These are phyloP conservation scores for Arrhopalites spinosus DNA, from an alignment of 2,888 invertebrate genomes.

Conservation along the genomic window DNA sequence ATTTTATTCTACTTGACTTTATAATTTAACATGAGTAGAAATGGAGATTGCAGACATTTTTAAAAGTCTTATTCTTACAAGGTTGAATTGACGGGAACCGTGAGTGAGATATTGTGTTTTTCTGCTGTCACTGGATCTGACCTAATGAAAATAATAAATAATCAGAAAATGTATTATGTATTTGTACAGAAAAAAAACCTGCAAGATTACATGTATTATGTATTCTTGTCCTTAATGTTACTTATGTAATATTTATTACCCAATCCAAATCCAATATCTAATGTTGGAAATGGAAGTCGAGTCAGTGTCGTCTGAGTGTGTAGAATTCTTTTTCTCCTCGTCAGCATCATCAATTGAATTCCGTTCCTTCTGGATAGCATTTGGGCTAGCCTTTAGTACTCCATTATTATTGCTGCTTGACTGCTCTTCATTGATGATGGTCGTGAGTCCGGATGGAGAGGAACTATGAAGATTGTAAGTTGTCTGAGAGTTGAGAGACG, in stretches of 20 bases:
- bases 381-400: background rate
- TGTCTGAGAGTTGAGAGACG: background rate
- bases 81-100: constrained; percentile 61
- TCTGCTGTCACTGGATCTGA: constrained; percentile 74
- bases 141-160: too few species aligned
- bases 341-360: background rate
- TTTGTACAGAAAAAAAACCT: too few species aligned
- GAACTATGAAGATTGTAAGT: background rate
- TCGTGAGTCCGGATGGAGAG: background rate
- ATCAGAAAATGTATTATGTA: too few species aligned
- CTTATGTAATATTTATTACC: too few species aligned
- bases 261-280: constrained; percentile 86
- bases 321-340: background rate
- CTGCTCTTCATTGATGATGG: background rate
- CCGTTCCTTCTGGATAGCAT: background rate
- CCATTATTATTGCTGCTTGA: background rate
- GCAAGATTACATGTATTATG: too few species aligned
- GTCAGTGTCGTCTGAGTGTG: constrained; percentile 48
- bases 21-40: too few species aligned
- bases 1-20: background rate
- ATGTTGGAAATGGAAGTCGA: constrained; percentile 65
- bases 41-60: background rate
- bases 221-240: too few species aligned
- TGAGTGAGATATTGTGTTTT: constrained; percentile 72
- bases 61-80: background rate